Percentiles rank a stretch among this genome's conserved stretches.
Evolutionary conservation across 2,797 vertebrate genomes (phyloP).

Genomic region (Thamnophis elegans): DNA sequence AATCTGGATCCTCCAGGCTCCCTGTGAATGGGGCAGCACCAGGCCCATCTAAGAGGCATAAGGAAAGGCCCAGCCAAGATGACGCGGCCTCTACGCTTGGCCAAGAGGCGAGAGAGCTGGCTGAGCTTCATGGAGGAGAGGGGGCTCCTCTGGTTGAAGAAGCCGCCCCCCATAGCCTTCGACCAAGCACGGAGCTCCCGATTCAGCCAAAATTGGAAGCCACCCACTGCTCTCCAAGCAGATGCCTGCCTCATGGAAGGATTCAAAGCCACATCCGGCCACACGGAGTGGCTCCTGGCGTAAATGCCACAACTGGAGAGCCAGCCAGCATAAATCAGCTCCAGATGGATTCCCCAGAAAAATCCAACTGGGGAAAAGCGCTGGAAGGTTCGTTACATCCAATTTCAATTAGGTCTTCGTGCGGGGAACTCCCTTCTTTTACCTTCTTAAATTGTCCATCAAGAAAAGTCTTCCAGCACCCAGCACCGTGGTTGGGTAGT

Average conservation of each 20-base stretch:
- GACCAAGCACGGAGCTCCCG: background rate
- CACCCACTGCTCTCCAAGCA: background rate
- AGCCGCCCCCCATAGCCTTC: background rate
- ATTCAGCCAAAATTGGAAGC: background rate
- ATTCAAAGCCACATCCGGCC: background rate
- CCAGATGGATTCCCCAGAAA: background rate
- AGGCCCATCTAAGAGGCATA: background rate
- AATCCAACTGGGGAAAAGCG: background rate
- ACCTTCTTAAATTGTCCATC: rapidly evolving
- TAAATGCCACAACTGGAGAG: background rate
- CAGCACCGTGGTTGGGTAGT: too few species aligned
- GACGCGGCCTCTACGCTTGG: background rate
- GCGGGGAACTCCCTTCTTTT: too few species aligned
- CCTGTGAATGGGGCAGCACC: background rate
- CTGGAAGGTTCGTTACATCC: background rate
- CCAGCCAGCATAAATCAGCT: background rate
- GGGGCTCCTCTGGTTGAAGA: background rate
- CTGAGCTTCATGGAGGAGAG: background rate
- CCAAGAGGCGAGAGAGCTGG: background rate
- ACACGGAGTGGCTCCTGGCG: rapidly evolving
- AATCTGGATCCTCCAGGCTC: background rate
- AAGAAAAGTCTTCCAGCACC: background rate
- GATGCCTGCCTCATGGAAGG: background rate
- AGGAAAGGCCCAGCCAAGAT: background rate
- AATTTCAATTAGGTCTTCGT: background rate